A percentile compares a stretch with the other conserved stretches of the same genome.
These are phyloP conservation scores for Onychostoma macrolepis DNA, from an alignment of 2,113 vertebrate species.

Conservation along the genomic window DNA sequence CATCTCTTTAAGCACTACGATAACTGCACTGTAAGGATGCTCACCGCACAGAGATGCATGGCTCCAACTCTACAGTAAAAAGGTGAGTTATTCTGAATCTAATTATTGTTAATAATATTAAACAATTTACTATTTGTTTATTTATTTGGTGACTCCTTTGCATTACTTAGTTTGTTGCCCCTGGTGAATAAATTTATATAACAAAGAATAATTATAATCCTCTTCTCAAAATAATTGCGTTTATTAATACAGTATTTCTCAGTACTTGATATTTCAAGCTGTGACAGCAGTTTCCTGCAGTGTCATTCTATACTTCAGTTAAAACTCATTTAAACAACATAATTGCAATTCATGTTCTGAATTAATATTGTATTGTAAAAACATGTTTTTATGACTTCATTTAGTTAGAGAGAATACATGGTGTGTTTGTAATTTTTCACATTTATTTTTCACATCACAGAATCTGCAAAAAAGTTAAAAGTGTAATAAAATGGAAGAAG, in stretches of 20 bases:
- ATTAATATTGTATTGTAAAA: not conserved
- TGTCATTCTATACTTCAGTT: not conserved
- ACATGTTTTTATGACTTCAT: not conserved
- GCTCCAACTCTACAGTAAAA: not conserved
- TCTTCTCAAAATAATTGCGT: not conserved
- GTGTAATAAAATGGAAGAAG: not conserved
- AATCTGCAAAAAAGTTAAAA: not conserved
- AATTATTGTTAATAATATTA: not conserved
- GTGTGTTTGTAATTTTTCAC: not conserved
- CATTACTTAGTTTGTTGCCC: not conserved
- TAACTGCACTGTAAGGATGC: conserved; percentile 1
- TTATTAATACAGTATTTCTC: not conserved
- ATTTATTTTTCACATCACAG: not conserved
- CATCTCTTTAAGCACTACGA: not conserved
- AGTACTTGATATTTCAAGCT: not conserved
- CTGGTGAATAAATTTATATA: too few relatives aligned
- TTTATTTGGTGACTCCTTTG: not conserved
- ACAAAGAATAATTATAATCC: not conserved
- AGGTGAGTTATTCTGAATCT: not conserved
- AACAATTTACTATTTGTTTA: not conserved
- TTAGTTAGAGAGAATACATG: not conserved
- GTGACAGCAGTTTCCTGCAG: not conserved
- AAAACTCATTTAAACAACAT: not conserved
- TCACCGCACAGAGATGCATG: not conserved
- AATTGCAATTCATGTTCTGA: not conserved